phyloP scores from a whole-genome alignment of 2,888 invertebrate species.

The Microctonus hyperodae region DNA sequence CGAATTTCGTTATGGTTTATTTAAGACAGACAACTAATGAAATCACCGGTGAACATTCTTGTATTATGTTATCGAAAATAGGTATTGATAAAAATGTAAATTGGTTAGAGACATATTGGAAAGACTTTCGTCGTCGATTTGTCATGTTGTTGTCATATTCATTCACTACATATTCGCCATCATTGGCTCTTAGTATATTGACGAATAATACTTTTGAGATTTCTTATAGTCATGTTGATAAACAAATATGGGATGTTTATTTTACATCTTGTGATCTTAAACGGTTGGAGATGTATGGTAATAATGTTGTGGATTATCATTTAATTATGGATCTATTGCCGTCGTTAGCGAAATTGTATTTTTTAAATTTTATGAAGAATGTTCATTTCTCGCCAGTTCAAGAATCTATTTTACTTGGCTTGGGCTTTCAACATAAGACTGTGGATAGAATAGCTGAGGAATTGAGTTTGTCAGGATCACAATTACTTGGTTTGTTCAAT shows the following conservation, averaged over 20 bases:
- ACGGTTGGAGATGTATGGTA: constrained; percentile 86
- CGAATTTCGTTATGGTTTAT: constrained; percentile 88
- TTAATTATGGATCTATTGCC: constrained; percentile 88
- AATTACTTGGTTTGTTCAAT: constrained; percentile 88
- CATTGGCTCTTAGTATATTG: constrained; percentile 74
- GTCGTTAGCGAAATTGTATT: constrained; percentile 78
- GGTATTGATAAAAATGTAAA: constrained; percentile 63
- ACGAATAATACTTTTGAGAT: constrained; percentile 69
- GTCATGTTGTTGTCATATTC: constrained; percentile 78
- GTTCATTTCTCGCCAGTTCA: constrained; percentile 83
- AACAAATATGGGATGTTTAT: constrained; percentile 72
- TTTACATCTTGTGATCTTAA: constrained; percentile 86
- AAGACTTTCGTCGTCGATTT: constrained; percentile 86
- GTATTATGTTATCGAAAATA: constrained; percentile 91
- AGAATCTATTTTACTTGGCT: constrained; percentile 84
- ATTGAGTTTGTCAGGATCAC: constrained; percentile 81
- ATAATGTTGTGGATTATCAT: constrained; percentile 93
- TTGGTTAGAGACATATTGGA: constrained; percentile 84
- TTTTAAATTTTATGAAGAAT: constrained; percentile 71
- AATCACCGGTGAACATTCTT: constrained; percentile 96
- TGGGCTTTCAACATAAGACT: constrained; percentile 94
- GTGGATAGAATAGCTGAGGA: constrained; percentile 86
- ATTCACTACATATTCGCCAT: constrained; percentile 77
- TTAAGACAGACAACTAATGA: constrained; percentile 93
- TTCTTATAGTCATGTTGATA: constrained; percentile 67